Evolutionary conservation across 2,888 invertebrate species (phyloP).

Genomic region (Chrysotoxum bicinctum): DNA sequence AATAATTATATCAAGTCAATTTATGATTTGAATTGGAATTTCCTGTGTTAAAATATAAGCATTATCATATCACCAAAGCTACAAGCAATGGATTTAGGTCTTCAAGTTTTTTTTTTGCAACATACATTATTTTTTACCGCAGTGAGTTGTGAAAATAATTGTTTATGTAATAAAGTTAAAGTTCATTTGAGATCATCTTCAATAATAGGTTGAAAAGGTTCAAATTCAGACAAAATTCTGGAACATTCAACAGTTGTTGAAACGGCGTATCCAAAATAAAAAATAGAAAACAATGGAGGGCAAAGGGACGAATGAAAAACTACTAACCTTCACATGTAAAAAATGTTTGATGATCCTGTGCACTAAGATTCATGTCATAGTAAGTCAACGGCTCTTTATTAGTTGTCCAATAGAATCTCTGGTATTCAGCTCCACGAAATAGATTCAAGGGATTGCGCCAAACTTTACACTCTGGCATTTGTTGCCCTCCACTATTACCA

Average conservation of each 20-base stretch:
- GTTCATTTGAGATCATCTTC: too few relatives aligned
- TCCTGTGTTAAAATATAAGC: too few relatives aligned
- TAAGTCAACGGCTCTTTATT: slow-evolving; percentile 97
- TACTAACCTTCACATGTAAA: slow-evolving; percentile 90
- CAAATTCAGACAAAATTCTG: background rate
- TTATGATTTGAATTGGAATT: too few relatives aligned
- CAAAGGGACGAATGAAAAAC: background rate
- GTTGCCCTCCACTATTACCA: slow-evolving; percentile 77
- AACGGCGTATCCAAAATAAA: background rate
- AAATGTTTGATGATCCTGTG: slow-evolving; percentile 98
- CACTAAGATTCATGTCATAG: slow-evolving; percentile 99
- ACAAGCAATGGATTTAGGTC: too few relatives aligned
- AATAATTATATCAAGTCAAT: too few relatives aligned
- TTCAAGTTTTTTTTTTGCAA: too few relatives aligned
- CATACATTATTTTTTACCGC: too few relatives aligned
- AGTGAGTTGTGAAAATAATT: too few relatives aligned
- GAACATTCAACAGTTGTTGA: background rate
- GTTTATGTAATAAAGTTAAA: too few relatives aligned
- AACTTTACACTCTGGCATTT: slow-evolving; percentile 91
- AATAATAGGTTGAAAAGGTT: too few relatives aligned
- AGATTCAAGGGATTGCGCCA: slow-evolving; percentile 98
- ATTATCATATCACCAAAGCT: too few relatives aligned
- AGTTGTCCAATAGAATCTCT: slow-evolving; percentile 94
- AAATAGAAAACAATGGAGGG: background rate
- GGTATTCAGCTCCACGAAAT: slow-evolving; percentile 97